A percentile compares a stretch with the other conserved stretches of the same genome.
Evolutionary conservation across 1,140 invertebrate genomes (phyloP).

Genomic region (Oscheius sp.): DNA sequence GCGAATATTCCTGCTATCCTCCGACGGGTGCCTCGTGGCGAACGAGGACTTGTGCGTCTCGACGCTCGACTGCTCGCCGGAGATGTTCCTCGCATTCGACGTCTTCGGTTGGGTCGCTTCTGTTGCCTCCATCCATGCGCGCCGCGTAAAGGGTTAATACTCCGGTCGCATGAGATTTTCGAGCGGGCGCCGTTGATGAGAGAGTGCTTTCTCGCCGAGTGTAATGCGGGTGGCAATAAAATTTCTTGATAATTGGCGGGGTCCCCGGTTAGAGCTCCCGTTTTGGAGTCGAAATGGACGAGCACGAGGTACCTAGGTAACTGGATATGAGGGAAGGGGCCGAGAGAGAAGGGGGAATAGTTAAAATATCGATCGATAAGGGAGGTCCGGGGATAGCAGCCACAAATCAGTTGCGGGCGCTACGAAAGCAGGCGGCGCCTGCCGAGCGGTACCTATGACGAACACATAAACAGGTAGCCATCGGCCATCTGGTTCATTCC

Average conservation of each 20-base stretch:
- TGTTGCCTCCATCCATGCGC: background rate
- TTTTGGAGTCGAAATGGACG: background rate
- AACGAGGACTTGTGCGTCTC: constrained; percentile 1
- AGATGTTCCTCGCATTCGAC: background rate
- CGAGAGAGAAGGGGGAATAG: background rate
- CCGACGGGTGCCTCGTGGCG: background rate
- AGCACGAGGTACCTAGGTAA: background rate
- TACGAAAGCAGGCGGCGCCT: constrained; percentile 1
- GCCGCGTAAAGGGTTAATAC: background rate
- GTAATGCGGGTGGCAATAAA: constrained; percentile 9
- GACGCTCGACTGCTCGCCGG: background rate
- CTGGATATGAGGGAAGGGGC: background rate
- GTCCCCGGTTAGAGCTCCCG: background rate
- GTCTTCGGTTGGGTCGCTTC: background rate
- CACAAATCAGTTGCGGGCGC: constrained; percentile 13
- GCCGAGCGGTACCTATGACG: background rate
- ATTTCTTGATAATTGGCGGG: constrained; percentile 5
- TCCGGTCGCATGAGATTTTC: too few species aligned
- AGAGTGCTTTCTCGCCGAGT: background rate
- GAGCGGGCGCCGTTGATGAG: constrained; percentile 5
- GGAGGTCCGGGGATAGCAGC: background rate
- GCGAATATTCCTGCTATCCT: constrained; percentile 7
- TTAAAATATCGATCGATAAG: constrained; percentile 5
- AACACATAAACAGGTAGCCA: constrained; percentile 2
- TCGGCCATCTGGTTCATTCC: too few species aligned